Evolutionary conservation across 2,888 invertebrate genomes (phyloP), one percentile per base, ranked within the genome.

Genomic region (Dolichomitus sp.): DNA sequence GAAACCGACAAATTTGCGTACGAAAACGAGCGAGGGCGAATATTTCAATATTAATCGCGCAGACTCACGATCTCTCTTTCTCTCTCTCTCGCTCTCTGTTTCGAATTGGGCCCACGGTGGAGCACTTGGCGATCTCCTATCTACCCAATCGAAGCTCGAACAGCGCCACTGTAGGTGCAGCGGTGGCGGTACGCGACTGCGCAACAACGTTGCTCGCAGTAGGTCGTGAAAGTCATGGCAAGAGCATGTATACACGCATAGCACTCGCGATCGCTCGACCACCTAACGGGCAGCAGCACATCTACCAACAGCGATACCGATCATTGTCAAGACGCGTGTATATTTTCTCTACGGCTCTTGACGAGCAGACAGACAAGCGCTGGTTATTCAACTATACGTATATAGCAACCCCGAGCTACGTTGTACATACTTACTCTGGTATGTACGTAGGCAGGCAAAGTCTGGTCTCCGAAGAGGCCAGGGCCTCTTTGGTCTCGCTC

Each of bases 211-310:
- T 33, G 9, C 42, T 30, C 65, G 66, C 66, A 76, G 75, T 76
- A 59, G 75, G 66, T 76, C 75, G 75, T 76, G 75, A 76, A 68
- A 68, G 66, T 66, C 75, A 75, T 45, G 65, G 23, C 50, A 74
- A 52, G 73, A 73, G 33, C 19, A 5, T 37, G 17, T 6, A 30
- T n/a, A 12, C 2, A 45, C 14, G 7, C 45, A 45, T 4, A 0
- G 11, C 48, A 33, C 37, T 30, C 27, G 63, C 7, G 65, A 65
- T 65, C 30, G 17, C 30, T 12, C 57, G 52, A 63, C 61, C 70
- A 59, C 61, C 59, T 33, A 48, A 61, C 50, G 68, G 68, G 50
- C 11, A 23, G 50, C 11, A 23, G 23, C 23, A 23, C 23, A 73
- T 73, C 61, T 50, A 40, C 37, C 12, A 27, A 12, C 23, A 52